These are phyloP conservation scores for Basileuterus tristriatus DNA, from an alignment of 2,797 vertebrate species.

Conservation along the genomic window DNA sequence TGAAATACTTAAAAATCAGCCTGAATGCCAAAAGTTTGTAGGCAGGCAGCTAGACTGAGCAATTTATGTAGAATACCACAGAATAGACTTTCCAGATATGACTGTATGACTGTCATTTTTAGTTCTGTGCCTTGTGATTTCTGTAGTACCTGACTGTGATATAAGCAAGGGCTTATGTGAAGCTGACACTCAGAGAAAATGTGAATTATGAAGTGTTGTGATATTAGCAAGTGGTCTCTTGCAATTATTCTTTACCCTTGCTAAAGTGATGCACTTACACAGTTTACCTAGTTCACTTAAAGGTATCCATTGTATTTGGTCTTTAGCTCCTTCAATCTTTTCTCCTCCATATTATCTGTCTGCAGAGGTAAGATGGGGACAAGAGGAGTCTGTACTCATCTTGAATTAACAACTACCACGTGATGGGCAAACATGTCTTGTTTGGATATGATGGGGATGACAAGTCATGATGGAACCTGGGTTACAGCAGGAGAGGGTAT, in stretches of 20 bases:
- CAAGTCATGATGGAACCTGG: neutral
- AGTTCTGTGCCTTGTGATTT: slow-evolving; percentile 36
- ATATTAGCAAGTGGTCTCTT: slow-evolving; percentile 21
- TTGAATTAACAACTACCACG: neutral
- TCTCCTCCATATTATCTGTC: neutral
- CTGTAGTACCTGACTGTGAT: neutral
- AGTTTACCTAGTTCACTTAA: neutral
- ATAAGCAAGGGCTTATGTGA: slow-evolving; percentile 9
- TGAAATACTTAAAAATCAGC: neutral
- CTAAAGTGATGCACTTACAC: neutral
- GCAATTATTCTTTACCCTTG: slow-evolving; percentile 10
- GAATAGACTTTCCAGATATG: neutral
- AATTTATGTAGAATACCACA: neutral
- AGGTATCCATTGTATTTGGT: neutral
- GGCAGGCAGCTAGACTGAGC: neutral
- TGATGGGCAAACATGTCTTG: neutral
- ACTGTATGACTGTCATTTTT: slow-evolving; percentile 32
- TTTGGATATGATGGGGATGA: neutral
- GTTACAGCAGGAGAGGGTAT: neutral
- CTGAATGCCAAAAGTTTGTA: neutral
- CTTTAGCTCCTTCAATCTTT: neutral
- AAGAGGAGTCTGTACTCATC: neutral
- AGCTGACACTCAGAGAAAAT: neutral
- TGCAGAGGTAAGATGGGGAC: neutral
- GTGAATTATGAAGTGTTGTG: neutral